Conservation (phyloP, 1,140 invertebrate genomes). For the Papilio polytes region DNA sequence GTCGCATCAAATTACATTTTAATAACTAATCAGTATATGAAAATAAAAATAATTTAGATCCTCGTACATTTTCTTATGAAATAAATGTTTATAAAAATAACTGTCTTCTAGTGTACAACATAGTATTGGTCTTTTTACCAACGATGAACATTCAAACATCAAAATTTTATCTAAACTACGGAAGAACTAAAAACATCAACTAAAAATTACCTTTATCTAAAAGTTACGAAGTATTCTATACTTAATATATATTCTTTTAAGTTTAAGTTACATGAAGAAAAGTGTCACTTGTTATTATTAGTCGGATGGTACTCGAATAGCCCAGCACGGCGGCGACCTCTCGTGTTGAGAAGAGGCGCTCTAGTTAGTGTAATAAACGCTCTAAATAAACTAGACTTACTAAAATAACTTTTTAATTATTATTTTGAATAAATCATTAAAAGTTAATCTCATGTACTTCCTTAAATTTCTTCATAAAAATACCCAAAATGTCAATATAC, state of each 20-base stretch:
- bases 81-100: too few species aligned
- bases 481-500: too few species aligned
- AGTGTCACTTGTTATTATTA: slow-evolving; percentile 20
- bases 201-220: not conserved
- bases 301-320: not conserved
- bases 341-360: not conserved
- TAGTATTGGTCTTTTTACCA: too few species aligned
- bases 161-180: too few species aligned
- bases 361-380: slow-evolving; percentile 14
- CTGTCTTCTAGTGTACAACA: too few species aligned
- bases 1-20: too few species aligned
- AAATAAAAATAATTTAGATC: too few species aligned
- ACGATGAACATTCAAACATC: too few species aligned
- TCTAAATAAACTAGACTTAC: not conserved
- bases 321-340: not conserved
- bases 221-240: not conserved
- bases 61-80: too few species aligned
- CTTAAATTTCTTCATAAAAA: too few species aligned
- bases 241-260: slow-evolving; percentile 2
- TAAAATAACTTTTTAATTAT: not conserved
- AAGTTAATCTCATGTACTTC: not conserved
- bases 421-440: not conserved
- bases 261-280: slow-evolving; percentile 2
- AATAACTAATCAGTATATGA: too few species aligned
- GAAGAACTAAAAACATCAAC: too few species aligned